Percentiles rank a stretch among this genome's conserved stretches.
phyloP scores from a whole-genome alignment of 2,113 vertebrate genomes.

The Dunckerocampus dactyliophorus region DNA sequence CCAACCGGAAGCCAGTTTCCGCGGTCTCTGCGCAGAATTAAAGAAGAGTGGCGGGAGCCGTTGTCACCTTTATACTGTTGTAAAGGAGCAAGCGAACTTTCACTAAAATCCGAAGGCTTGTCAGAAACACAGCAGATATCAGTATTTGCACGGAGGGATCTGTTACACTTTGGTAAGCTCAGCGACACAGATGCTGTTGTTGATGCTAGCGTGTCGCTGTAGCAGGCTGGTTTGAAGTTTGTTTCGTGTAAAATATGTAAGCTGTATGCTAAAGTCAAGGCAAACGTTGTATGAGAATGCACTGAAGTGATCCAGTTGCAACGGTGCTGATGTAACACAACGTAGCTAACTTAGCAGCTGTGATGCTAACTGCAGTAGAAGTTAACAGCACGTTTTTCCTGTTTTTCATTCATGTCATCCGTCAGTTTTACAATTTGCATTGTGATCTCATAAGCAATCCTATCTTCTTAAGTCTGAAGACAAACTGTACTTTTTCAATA shows the following conservation, averaged over 20 bases:
- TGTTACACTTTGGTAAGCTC: background rate
- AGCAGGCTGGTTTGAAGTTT: background rate
- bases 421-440: too few relatives aligned
- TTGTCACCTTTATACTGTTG: constrained; percentile 14
- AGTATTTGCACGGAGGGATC: background rate
- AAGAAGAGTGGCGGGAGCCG: constrained; percentile 70
- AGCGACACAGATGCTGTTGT: constrained; percentile 1
- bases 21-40: constrained; percentile 43
- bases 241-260: too few relatives aligned
- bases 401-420: too few relatives aligned
- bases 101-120: constrained; percentile 3
- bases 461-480: too few relatives aligned
- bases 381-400: too few relatives aligned
- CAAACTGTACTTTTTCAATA: too few relatives aligned
- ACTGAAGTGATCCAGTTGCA: too few relatives aligned
- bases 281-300: background rate
- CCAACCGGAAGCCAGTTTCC: constrained; percentile 42
- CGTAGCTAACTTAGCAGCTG: too few relatives aligned
- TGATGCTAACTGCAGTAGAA: too few relatives aligned
- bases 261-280: background rate
- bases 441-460: too few relatives aligned
- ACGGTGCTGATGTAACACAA: too few relatives aligned
- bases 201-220: background rate
- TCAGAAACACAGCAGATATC: background rate
- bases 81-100: background rate